Percentiles rank a stretch among this genome's conserved stretches.
phyloP scores from a whole-genome alignment of 2,888 invertebrate genomes.

The Achlya flavicornis region DNA sequence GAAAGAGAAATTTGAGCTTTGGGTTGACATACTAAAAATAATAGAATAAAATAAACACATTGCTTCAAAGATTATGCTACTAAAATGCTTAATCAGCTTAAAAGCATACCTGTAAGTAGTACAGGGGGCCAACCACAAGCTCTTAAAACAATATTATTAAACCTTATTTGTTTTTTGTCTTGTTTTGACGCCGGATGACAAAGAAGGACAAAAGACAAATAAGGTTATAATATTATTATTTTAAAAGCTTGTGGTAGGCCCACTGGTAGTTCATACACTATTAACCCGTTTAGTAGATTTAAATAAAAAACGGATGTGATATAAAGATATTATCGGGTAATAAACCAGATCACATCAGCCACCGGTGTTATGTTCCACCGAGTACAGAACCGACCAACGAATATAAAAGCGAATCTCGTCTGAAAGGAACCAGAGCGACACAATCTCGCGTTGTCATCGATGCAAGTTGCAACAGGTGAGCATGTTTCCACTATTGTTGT shows the following conservation, averaged over 20 bases:
- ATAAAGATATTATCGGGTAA: not conserved
- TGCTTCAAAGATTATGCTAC: too few species aligned
- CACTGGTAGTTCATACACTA: not conserved
- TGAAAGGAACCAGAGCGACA: slow-evolving; percentile 1
- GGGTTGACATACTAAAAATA: too few species aligned
- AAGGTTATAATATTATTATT: too few species aligned
- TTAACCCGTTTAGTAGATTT: not conserved
- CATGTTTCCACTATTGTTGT: slow-evolving; percentile 7
- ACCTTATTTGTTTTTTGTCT: too few species aligned
- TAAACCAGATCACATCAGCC: slow-evolving; percentile 1
- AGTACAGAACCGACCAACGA: not conserved
- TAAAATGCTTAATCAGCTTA: not conserved
- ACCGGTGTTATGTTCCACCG: not conserved
- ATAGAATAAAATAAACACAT: too few species aligned
- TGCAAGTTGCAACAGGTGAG: slow-evolving; percentile 8
- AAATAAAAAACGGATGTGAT: slow-evolving; percentile 6
- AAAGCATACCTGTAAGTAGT: not conserved
- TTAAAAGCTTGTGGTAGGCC: too few species aligned
- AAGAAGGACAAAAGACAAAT: too few species aligned
- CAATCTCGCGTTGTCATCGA: not conserved
- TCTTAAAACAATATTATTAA: too few species aligned
- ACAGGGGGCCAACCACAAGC: too few species aligned
- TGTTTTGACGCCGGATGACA: too few species aligned
- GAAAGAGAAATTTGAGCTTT: too few species aligned
- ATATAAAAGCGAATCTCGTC: slow-evolving; percentile 3